Evolutionary conservation across 2,888 invertebrate genomes (phyloP).

Genomic region (Zygothrica quintamaculata): DNA sequence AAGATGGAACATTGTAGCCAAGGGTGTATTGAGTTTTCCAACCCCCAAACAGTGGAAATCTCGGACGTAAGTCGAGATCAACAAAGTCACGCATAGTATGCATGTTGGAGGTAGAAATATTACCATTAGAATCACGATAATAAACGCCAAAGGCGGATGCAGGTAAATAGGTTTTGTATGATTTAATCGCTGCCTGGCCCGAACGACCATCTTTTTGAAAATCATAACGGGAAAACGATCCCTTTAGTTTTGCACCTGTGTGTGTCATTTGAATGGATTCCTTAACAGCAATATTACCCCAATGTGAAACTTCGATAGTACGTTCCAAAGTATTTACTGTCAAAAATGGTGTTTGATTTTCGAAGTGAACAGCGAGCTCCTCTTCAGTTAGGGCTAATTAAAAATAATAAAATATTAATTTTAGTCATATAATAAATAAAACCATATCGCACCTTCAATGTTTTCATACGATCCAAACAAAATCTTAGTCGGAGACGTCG

Average conservation of each 20-base stretch:
- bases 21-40: conserved; percentile 99
- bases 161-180: conserved; percentile 93
- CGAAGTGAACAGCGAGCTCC: conserved; percentile 93
- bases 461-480: conserved; percentile 95
- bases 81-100: conserved; percentile 94
- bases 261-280: conserved; percentile 96
- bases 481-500: conserved; percentile 91
- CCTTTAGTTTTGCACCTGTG: conserved; percentile 96
- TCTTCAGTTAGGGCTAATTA: conserved; percentile 86
- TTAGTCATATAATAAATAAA: conserved; percentile 39
- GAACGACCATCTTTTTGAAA: conserved; percentile 96
- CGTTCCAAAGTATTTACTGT: conserved; percentile 95
- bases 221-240: conserved; percentile 98
- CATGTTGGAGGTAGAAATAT: conserved; percentile 98
- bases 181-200: conserved; percentile 94
- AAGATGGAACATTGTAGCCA: conserved; percentile 98
- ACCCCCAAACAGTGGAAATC: conserved; percentile 99
- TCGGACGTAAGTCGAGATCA: conserved; percentile 96
- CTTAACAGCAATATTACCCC: conserved; percentile 99
- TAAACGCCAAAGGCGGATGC: conserved; percentile 98
- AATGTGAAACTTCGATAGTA: conserved; percentile 97
- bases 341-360: conserved; percentile 98
- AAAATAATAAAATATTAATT: background rate
- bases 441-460: conserved; percentile 85
- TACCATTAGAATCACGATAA: conserved; percentile 98